These are phyloP conservation scores for Teleogryllus occipitalis DNA, from an alignment of 1,140 invertebrate species.

Conservation along the genomic window DNA sequence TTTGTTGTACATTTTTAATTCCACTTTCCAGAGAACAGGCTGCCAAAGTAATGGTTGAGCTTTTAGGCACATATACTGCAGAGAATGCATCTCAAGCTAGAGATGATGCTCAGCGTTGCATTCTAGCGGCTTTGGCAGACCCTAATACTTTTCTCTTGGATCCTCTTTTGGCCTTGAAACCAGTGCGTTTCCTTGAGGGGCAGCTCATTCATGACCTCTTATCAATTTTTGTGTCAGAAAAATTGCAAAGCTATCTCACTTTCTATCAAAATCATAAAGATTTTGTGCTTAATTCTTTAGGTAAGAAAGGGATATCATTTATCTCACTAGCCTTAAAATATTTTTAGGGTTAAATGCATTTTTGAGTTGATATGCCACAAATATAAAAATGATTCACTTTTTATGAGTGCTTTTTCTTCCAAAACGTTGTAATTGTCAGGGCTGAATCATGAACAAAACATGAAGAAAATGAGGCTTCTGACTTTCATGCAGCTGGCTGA, in stretches of 20 bases:
- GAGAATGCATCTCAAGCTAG: slow-evolving; percentile 93
- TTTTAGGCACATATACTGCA: slow-evolving; percentile 89
- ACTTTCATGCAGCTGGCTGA: slow-evolving; percentile 97
- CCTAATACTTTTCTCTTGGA: slow-evolving; percentile 92
- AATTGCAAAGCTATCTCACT: slow-evolving; percentile 76
- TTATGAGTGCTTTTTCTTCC: not conserved
- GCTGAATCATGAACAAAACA: slow-evolving; percentile 87
- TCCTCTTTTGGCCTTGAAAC: slow-evolving; percentile 85
- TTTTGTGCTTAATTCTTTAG: slow-evolving; percentile 74
- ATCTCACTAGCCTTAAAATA: not conserved
- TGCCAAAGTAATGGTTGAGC: slow-evolving; percentile 92
- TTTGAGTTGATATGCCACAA: slow-evolving; percentile 14
- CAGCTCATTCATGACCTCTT: slow-evolving; percentile 92
- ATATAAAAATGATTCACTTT: not conserved
- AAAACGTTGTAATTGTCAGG: slow-evolving; percentile 38
- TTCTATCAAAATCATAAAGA: slow-evolving; percentile 92
- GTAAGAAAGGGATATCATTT: slow-evolving; percentile 36
- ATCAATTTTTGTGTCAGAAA: slow-evolving; percentile 93
- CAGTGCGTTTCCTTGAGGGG: slow-evolving; percentile 90
- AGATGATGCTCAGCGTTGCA: slow-evolving; percentile 94
- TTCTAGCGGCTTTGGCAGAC: slow-evolving; percentile 88
- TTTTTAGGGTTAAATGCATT: not conserved
- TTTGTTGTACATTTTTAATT: slow-evolving; percentile 24
- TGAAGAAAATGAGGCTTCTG: slow-evolving; percentile 92
- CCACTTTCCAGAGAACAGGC: slow-evolving; percentile 68